phyloP scores from a whole-genome alignment of 2,113 vertebrate species.

The Thymallus thymallus region DNA sequence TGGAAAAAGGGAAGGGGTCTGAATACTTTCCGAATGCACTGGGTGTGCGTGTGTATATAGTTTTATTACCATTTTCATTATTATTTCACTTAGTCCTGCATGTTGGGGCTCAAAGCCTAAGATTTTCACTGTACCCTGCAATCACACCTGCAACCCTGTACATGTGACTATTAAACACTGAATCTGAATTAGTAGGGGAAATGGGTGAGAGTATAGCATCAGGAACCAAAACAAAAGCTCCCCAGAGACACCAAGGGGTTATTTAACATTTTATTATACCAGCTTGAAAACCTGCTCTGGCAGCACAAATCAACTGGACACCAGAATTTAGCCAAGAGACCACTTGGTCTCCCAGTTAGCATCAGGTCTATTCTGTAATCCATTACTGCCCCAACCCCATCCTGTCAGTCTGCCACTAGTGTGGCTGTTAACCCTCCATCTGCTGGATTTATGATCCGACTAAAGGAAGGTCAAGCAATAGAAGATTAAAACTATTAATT shows the following conservation, averaged over 20 bases:
- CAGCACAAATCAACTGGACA: conserved; percentile 21
- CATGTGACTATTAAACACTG: no score
- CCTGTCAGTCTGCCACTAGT: not conserved
- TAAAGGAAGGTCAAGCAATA: conserved; percentile 6
- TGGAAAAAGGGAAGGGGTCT: no score
- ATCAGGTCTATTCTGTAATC: not conserved
- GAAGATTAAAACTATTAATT: conserved; percentile 9
- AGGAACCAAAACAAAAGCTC: not conserved
- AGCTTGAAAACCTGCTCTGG: conserved; percentile 29
- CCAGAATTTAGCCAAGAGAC: conserved; percentile 1
- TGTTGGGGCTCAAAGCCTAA: no score
- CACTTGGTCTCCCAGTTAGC: not conserved
- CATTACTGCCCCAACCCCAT: not conserved
- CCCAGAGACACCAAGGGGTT: not conserved
- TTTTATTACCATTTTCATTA: no score
- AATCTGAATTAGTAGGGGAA: no score
- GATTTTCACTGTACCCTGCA: no score
- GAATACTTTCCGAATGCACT: no score
- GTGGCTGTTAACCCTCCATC: not conserved
- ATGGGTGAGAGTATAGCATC: not conserved
- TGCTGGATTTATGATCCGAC: conserved; percentile 4
- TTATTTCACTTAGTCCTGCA: no score
- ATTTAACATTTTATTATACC: conserved; percentile 50
- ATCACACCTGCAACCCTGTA: no score
- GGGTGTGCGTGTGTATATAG: no score